Base-by-base conservation (phyloP, 2,113 vertebrate genomes). In the Electrona antarctica region DNA sequence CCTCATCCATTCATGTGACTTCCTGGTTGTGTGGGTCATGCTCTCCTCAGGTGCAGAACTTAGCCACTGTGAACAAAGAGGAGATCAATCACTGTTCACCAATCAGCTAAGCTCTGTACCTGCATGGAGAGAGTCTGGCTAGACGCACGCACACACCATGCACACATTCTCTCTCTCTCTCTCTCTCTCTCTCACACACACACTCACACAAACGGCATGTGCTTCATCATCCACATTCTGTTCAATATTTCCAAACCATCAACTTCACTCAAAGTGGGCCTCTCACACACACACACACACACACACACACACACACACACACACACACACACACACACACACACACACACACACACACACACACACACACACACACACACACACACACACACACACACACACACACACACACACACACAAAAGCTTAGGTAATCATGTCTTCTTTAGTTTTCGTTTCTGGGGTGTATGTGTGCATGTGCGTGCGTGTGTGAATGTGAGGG, bases 41-140 rank as follows among this genome's bases (percentile, higher is more conserved):
- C 95, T 96, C 97, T 97, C 95, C 93, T 96, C 95, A 98, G 96
- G 95, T 96, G 97, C 96, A 99, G 97, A 99, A 99, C 98, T 99
- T 99, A 99, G 98, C 98, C 98, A 99, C 98, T 99, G 98, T 99
- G 98, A 99, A 99, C 98, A 99, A 98, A 96, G 96, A 95, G 95
- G 95, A 89, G 93, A 95, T 94, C 93, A 98, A 95, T 98, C 96
- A 99, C 98, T 99, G 98, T 98, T 99, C 98, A 98, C 98, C 96
- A 98, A 97, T 99, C 97, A 98, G 97, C 97, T 99, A 99, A 99
- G 98, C 97, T 98, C 98, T 99, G 96, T 94, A 96, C 96, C 97
- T 97, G 76, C 49, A 74, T 90, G 95, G 95, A 97, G 96, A 98
- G 94, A 92, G 80, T 76, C 52, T 67, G 69, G 29, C 2, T 13